phyloP scores from a whole-genome alignment of 2,888 invertebrate genomes.

The Acleris emargana region DNA sequence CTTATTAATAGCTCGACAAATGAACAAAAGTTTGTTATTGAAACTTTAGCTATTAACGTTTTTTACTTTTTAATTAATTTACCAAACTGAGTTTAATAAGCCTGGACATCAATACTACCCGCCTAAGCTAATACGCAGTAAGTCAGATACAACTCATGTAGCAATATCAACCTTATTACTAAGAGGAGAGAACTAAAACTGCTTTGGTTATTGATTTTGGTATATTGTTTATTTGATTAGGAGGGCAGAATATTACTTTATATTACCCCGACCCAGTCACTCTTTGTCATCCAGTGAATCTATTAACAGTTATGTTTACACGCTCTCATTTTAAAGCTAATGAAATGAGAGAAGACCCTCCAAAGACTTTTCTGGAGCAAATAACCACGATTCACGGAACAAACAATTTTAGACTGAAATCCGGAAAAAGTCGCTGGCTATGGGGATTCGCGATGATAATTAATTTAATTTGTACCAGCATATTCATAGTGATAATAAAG shows the following conservation, averaged over 20 bases:
- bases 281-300: neutral
- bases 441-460: conserved; percentile 54
- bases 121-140: no score
- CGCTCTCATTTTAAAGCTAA: neutral
- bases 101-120: neutral
- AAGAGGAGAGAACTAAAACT: no score
- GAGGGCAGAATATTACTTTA: no score
- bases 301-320: neutral
- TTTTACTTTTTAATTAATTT: no score
- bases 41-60: no score
- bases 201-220: no score
- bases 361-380: conserved; percentile 42
- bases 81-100: no score
- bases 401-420: conserved; percentile 48
- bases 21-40: no score
- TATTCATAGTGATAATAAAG: conserved; percentile 58
- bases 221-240: no score
- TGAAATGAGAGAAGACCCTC: conserved; percentile 17
- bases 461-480: conserved; percentile 50
- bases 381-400: conserved; percentile 65
- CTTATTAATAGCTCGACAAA: no score
- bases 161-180: no score
- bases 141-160: no score
- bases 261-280: neutral
- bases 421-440: conserved; percentile 43